phyloP scores from a whole-genome alignment of 2,797 vertebrate genomes.

The Emys orbicularis region DNA sequence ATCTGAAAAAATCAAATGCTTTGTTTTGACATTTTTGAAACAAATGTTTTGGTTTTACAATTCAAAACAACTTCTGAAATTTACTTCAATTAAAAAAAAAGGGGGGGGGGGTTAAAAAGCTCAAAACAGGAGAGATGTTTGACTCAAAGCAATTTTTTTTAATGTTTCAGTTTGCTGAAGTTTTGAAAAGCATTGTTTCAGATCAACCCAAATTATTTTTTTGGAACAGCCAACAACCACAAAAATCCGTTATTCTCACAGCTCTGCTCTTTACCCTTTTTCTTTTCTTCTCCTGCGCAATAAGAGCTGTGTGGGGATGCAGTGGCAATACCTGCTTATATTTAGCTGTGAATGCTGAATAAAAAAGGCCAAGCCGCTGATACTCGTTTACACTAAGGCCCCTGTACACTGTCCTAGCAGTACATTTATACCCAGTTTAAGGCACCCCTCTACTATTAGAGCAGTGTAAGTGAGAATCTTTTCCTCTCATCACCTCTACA shows the following conservation, averaged over 20 bases:
- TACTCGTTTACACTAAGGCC: fast-evolving
- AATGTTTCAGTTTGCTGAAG: neutral
- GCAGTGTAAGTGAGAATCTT: fast-evolving
- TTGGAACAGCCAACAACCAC: neutral
- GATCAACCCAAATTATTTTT: too few relatives aligned
- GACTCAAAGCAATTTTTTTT: neutral
- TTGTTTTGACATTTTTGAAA: neutral
- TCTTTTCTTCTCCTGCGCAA: fast-evolving
- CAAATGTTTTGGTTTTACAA: neutral
- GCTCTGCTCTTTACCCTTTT: too few relatives aligned
- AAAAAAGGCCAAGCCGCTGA: fast-evolving
- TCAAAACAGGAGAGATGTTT: too few relatives aligned
- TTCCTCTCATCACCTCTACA: neutral
- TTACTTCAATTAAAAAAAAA: too few relatives aligned
- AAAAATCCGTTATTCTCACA: neutral
- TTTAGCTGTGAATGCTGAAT: fast-evolving
- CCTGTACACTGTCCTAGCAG: neutral
- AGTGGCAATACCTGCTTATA: fast-evolving
- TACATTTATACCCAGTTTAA: fast-evolving
- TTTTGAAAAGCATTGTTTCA: neutral
- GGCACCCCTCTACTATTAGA: fast-evolving
- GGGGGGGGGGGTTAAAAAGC: too few relatives aligned
- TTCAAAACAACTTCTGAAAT: neutral
- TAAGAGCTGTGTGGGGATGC: neutral
- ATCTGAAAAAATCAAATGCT: neutral